Conservation (phyloP, 2,888 invertebrate genomes). For the Diloba caeruleocephala region DNA sequence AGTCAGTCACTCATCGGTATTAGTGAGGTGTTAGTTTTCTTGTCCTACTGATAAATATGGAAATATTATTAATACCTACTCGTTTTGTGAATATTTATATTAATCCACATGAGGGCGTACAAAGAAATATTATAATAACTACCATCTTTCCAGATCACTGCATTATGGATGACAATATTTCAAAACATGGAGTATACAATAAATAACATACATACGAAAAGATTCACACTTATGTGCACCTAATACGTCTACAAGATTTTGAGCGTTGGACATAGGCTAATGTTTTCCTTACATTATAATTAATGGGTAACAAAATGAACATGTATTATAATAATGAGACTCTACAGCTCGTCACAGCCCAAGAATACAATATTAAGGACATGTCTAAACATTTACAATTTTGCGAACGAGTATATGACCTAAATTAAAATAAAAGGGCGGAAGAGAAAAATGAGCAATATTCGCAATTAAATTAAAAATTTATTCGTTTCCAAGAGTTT, state of each 20-base stretch:
- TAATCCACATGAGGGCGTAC: constrained; percentile 9
- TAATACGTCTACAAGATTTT: constrained; percentile 54
- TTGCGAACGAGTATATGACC: constrained; percentile 42
- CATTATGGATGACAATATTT: constrained; percentile 39
- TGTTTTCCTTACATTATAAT: constrained; percentile 42
- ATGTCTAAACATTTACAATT: constrained; percentile 61
- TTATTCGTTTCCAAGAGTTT: constrained; percentile 7
- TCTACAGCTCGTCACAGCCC: constrained; percentile 69
- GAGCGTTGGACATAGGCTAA: constrained; percentile 57
- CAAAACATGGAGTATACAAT: constrained; percentile 33
- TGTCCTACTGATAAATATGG: constrained; percentile 20
- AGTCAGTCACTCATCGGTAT: constrained; percentile 40
- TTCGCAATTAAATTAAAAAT: constrained; percentile 41
- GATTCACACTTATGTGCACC: constrained; percentile 33
- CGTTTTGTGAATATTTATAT: constrained; percentile 8
- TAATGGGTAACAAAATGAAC: constrained; percentile 36
- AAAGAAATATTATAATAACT: constrained; percentile 15
- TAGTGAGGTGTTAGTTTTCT: constrained; percentile 16
- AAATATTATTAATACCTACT: constrained; percentile 30
- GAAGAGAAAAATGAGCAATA: constrained; percentile 81
- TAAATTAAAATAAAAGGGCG: constrained; percentile 75
- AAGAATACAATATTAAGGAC: constrained; percentile 69
- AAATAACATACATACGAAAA: constrained; percentile 37
- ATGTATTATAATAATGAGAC: constrained; percentile 19
- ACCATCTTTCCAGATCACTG: constrained; percentile 23